phyloP scores from a whole-genome alignment of 2,113 vertebrate genomes.

The Paralichthys olivaceus region DNA sequence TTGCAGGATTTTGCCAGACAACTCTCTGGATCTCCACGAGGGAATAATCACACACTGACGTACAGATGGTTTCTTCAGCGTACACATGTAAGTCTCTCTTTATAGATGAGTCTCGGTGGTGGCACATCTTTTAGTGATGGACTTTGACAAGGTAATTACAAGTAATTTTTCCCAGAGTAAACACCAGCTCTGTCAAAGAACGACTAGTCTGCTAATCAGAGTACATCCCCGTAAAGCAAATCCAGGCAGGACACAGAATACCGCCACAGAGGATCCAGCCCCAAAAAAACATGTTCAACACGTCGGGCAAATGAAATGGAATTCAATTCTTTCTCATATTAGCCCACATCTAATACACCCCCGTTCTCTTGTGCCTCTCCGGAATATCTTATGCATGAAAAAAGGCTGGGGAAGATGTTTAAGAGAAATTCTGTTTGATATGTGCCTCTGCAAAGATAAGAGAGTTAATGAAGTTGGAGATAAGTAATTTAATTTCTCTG shows the following conservation, averaged over 20 bases:
- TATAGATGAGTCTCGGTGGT: not conserved
- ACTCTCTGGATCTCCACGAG: not conserved
- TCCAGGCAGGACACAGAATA: not conserved
- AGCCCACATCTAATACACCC: conserved; percentile 24
- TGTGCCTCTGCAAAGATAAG: conserved; percentile 70
- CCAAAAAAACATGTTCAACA: conserved; percentile 18
- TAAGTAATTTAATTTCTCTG: conserved; percentile 78
- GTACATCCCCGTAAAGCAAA: not conserved
- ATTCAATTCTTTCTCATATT: conserved; percentile 25
- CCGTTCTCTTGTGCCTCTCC: conserved; percentile 16
- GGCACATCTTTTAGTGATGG: not conserved
- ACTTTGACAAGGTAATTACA: not conserved
- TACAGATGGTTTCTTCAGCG: no score
- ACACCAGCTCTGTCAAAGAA: not conserved
- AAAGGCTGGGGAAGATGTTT: conserved; percentile 47
- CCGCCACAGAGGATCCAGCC: not conserved
- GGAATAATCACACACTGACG: no score
- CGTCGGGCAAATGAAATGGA: conserved; percentile 42
- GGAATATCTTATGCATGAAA: conserved; percentile 44
- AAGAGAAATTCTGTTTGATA: conserved; percentile 72
- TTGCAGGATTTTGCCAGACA: not conserved
- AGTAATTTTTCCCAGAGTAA: not conserved
- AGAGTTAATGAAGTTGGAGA: conserved; percentile 74
- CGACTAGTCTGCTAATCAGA: not conserved
- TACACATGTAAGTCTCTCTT: not conserved